Evolutionary conservation across 2,113 vertebrate species (phyloP).

Genomic region (Genyomyrus donnyi): DNA sequence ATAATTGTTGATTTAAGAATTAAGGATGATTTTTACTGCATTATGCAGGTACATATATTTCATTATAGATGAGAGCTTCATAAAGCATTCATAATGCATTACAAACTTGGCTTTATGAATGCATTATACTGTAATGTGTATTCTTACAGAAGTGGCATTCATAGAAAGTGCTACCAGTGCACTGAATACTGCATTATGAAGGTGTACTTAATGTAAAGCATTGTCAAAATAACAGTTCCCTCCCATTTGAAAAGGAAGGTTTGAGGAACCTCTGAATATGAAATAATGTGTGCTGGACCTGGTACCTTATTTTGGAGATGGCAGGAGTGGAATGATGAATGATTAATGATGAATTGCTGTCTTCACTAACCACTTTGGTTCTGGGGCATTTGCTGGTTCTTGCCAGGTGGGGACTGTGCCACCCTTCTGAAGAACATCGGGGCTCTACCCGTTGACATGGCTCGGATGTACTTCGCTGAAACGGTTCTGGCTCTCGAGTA

Average conservation of each 20-base stretch:
- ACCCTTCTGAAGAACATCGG: constrained; percentile 91
- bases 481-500: constrained; percentile 73
- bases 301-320: neutral
- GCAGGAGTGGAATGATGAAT: neutral
- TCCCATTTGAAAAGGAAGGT: neutral
- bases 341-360: neutral
- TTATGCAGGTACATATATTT: neutral
- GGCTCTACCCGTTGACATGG: constrained; percentile 86
- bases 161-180: neutral
- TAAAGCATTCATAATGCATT: neutral
- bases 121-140: neutral
- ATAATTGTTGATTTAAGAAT: neutral
- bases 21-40: neutral
- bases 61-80: neutral
- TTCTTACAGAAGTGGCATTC: neutral
- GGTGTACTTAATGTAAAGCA: neutral
- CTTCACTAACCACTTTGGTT: neutral
- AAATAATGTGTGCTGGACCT: neutral
- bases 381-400: neutral
- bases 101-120: neutral
- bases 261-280: neutral
- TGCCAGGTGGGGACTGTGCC: constrained; percentile 82
- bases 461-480: constrained; percentile 91
- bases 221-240: neutral
- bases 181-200: neutral